Percentiles rank a stretch among this genome's conserved stretches.
Conservation (phyloP, 1,140 invertebrate genomes). For the Campoletis sonorensis region DNA sequence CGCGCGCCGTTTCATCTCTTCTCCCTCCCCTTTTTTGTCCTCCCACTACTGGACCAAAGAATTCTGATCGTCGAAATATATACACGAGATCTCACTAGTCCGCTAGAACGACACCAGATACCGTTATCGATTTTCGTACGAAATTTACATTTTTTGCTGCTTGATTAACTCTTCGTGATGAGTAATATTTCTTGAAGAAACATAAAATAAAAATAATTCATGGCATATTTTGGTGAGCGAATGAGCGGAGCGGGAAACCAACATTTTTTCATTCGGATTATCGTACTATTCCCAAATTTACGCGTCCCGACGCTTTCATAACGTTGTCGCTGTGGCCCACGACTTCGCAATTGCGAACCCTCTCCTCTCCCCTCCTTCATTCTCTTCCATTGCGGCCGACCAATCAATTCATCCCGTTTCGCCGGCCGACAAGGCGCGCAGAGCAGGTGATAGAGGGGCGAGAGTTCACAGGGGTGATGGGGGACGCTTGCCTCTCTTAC, state of each 20-base stretch:
- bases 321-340: neutral
- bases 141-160: no score
- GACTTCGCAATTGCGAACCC: conserved; percentile 16
- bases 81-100: no score
- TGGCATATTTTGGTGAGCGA: neutral
- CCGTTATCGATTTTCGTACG: no score
- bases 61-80: no score
- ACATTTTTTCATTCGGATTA: neutral
- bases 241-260: neutral
- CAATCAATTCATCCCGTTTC: conserved; percentile 41
- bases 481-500: conserved; percentile 1
- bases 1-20: no score
- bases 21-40: no score
- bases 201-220: no score
- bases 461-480: neutral
- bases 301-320: conserved; percentile 30
- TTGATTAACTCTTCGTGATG: no score
- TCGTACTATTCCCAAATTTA: neutral
- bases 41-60: no score
- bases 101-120: no score
- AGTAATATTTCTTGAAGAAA: neutral
- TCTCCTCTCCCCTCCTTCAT: neutral
- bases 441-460: conserved; percentile 34
- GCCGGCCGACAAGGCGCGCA: conserved; percentile 12
- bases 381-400: neutral